phyloP scores from a whole-genome alignment of 2,888 invertebrate species.

The Leptinotarsa peninsularis region DNA sequence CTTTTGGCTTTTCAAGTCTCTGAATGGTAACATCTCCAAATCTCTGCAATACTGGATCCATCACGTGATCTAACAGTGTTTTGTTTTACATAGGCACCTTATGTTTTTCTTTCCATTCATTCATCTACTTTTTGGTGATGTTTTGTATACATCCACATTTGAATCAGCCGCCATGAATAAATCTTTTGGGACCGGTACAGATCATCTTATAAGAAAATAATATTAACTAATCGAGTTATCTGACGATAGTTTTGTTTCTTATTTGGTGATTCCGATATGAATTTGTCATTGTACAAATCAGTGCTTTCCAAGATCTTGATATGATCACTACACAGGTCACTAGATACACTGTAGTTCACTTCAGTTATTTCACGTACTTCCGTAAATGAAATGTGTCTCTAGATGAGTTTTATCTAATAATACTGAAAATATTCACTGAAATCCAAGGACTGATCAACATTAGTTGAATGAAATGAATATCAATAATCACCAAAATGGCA shows the following conservation, averaged over 20 bases:
- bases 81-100: constrained; percentile 34
- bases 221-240: constrained; percentile 22
- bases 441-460: constrained; percentile 23
- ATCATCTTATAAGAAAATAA: constrained; percentile 32
- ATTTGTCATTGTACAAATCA: background rate
- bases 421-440: background rate
- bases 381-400: background rate
- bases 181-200: constrained; percentile 53
- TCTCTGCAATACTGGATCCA: constrained; percentile 71
- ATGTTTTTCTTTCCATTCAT: constrained; percentile 19
- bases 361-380: constrained; percentile 9
- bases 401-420: background rate
- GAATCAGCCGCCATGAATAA: constrained; percentile 58
- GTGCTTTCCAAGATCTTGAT: background rate
- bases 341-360: constrained; percentile 17
- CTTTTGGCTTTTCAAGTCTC: constrained; percentile 64
- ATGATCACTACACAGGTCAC: constrained; percentile 7
- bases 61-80: constrained; percentile 50
- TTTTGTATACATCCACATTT: constrained; percentile 56
- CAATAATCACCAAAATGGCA: constrained; percentile 53
- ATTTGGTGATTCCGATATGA: background rate
- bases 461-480: constrained; percentile 35
- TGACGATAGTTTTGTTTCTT: no score
- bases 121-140: constrained; percentile 27
- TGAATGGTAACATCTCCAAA: constrained; percentile 74